Conservation (phyloP, 2,113 vertebrate species). For the Tretioscincus oriximinensis region DNA sequence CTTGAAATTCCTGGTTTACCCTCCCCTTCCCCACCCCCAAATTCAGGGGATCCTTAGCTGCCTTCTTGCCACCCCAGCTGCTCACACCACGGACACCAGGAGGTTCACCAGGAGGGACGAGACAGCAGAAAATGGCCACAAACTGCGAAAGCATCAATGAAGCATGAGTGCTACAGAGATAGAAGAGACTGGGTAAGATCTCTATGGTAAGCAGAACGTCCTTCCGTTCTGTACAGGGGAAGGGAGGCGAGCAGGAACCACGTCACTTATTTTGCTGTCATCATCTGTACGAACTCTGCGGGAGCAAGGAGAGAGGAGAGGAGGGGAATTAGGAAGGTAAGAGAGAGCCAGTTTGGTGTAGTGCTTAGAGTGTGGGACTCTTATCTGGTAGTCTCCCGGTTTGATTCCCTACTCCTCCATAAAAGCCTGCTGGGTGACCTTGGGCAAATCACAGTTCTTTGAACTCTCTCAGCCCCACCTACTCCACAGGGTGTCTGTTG, state of each 20-base stretch:
- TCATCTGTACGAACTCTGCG: slow-evolving; percentile 68
- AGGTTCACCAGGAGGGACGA: neutral
- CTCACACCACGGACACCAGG: neutral
- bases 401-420: too few relatives aligned
- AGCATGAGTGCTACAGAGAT: neutral
- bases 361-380: too few relatives aligned
- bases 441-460: too few relatives aligned
- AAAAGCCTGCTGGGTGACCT: too few relatives aligned
- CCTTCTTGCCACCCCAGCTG: neutral
- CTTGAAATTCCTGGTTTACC: too few relatives aligned
- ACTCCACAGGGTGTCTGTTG: too few relatives aligned
- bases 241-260: neutral
- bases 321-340: neutral
- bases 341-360: too few relatives aligned
- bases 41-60: too few relatives aligned
- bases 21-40: neutral
- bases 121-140: slow-evolving; percentile 4
- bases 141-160: slow-evolving; percentile 5
- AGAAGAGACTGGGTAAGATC: neutral
- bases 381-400: too few relatives aligned
- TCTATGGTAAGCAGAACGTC: neutral
- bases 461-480: too few relatives aligned
- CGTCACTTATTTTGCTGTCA: slow-evolving; percentile 61
- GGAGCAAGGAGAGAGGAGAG: neutral
- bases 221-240: slow-evolving; percentile 10